A percentile compares a stretch with the other conserved stretches of the same genome.
Evolutionary conservation across 1,140 invertebrate species (phyloP).

Genomic region (Drosophila mauritiana): DNA sequence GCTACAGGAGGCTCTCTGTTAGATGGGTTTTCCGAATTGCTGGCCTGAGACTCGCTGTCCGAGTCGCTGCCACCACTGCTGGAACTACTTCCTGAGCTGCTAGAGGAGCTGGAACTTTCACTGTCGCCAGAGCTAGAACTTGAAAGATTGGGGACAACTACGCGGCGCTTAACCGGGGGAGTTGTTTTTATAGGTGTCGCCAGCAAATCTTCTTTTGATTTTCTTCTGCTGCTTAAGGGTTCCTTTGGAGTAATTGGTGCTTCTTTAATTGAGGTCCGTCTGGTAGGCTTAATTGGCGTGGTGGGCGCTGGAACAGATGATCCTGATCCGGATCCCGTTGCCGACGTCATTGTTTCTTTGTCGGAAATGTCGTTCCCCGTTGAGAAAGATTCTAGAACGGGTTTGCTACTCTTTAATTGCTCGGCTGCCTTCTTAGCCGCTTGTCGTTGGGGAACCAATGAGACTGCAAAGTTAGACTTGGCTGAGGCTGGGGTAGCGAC

Average conservation of each 20-base stretch:
- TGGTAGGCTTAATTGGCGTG: conserved; percentile 27
- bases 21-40: conserved; percentile 40
- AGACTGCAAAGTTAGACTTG: conserved; percentile 86
- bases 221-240: conserved; percentile 31
- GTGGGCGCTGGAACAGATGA: neutral
- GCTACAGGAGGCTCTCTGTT: conserved; percentile 14
- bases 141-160: conserved; percentile 62
- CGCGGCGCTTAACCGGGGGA: conserved; percentile 60
- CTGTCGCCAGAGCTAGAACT: conserved; percentile 68
- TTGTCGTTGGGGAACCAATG: conserved; percentile 94
- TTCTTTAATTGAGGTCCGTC: conserved; percentile 59
- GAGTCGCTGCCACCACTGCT: conserved; percentile 53
- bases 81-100: conserved; percentile 50
- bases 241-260: conserved; percentile 24
- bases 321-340: conserved; percentile 6
- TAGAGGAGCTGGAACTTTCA: conserved; percentile 57
- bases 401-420: conserved; percentile 93
- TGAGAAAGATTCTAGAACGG: conserved; percentile 60
- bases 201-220: conserved; percentile 60
- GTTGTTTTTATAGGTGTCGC: conserved; percentile 12
- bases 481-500: neutral
- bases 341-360: conserved; percentile 19
- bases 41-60: conserved; percentile 44
- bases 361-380: conserved; percentile 14
- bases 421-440: conserved; percentile 96